phyloP scores from a whole-genome alignment of 2,888 invertebrate species.

The Bruchidius siliquastri region DNA sequence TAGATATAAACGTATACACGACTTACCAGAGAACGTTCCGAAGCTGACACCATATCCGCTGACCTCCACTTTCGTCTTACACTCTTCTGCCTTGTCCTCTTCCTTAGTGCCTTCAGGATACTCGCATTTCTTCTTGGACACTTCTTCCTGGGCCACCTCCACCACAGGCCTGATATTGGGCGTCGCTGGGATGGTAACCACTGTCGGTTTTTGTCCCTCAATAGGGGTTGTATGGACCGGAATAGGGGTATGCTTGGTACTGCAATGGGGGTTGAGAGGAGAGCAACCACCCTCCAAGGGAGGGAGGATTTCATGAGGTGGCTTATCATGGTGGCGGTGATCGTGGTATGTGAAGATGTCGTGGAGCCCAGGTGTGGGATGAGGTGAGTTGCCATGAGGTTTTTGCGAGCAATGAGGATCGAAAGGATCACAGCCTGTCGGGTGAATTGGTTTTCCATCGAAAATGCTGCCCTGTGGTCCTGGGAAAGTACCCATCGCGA shows the following conservation, averaged over 20 bases:
- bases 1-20: too few species aligned
- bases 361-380: background rate
- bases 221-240: background rate
- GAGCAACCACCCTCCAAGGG: background rate
- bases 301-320: background rate
- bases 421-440: background rate
- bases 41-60: background rate
- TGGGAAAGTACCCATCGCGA: slow-evolving; percentile 12
- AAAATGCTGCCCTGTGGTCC: slow-evolving; percentile 18
- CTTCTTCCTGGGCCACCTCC: background rate
- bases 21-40: background rate
- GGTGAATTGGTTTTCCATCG: slow-evolving; percentile 14
- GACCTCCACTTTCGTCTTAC: background rate
- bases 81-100: background rate
- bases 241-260: background rate
- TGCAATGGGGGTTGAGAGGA: background rate
- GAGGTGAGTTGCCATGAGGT: background rate
- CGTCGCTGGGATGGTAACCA: background rate
- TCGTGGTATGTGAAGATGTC: background rate
- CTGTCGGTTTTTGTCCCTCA: background rate
- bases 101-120: background rate
- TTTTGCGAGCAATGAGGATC: background rate
- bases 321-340: background rate
- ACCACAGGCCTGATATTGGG: background rate
- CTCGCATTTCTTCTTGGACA: background rate